A percentile compares a stretch with the other conserved stretches of the same genome.
phyloP scores from a whole-genome alignment of 2,113 vertebrate species.

The Thoracochromis brauschi region DNA sequence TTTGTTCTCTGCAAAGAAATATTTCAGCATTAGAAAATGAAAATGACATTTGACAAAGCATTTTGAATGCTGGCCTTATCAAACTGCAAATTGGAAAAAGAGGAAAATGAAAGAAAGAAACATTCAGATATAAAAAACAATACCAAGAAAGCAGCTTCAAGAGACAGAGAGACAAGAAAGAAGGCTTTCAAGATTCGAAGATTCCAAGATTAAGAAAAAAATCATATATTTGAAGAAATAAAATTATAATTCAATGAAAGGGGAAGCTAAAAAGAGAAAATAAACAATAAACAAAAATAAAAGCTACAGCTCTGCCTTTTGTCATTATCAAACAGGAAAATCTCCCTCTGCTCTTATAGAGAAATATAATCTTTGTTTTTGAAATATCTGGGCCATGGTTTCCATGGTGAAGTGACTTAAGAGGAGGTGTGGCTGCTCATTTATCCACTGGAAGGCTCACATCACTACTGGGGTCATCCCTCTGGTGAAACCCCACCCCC shows the following conservation, averaged over 20 bases:
- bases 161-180: not conserved
- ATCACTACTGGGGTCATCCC: not conserved
- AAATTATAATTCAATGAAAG: not conserved
- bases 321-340: not conserved
- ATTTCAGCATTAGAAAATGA: not conserved
- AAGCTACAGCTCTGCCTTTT: not conserved
- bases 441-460: not conserved
- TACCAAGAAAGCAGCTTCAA: not conserved
- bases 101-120: not conserved
- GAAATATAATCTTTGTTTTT: not conserved
- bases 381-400: conserved; percentile 22
- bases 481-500: not conserved
- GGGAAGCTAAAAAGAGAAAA: not conserved
- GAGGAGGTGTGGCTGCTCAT: not conserved
- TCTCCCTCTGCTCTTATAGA: not conserved
- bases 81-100: not conserved
- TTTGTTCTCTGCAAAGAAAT: not conserved
- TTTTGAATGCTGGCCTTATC: not conserved
- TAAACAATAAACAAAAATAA: not conserved
- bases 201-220: not conserved
- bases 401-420: not conserved
- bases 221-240: not conserved
- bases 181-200: not conserved
- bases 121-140: not conserved
- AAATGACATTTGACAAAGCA: not conserved